Evolutionary conservation across 2,888 invertebrate species (phyloP).

Genomic region (Strigamia transsilvanica): DNA sequence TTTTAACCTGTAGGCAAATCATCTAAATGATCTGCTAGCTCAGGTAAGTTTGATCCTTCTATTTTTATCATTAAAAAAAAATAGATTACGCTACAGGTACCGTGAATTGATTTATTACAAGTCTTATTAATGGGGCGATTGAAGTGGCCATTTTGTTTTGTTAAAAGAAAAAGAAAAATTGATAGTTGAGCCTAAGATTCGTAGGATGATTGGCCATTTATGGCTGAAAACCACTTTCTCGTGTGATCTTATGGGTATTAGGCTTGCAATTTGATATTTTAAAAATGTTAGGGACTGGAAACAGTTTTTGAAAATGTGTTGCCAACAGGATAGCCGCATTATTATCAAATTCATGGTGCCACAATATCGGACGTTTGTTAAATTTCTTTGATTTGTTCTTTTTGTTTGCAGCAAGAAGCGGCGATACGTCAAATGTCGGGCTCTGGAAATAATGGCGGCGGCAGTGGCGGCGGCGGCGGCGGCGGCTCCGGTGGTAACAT

Average conservation of each 20-base stretch:
- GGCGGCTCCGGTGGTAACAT: conserved; percentile 49
- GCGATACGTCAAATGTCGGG: conserved; percentile 55
- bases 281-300: too few relatives aligned
- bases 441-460: neutral
- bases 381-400: conserved; percentile 10
- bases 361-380: conserved; percentile 1
- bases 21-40: conserved; percentile 51
- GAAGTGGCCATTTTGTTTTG: neutral
- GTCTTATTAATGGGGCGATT: neutral
- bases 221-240: too few relatives aligned
- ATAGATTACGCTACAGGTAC: neutral
- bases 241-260: neutral
- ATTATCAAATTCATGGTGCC: conserved; percentile 21
- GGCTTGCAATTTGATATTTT: neutral
- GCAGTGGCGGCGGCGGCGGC: conserved; percentile 9
- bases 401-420: conserved; percentile 55
- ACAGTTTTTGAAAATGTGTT: conserved; percentile 28
- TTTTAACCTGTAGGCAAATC: conserved; percentile 50
- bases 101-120: neutral
- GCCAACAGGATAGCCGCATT: neutral
- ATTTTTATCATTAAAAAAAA: neutral
- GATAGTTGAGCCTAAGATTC: too few relatives aligned
- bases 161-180: neutral
- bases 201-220: too few relatives aligned
- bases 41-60: conserved; percentile 46